Conservation (phyloP, 2,888 invertebrate genomes). For the Pomacea canaliculata region DNA sequence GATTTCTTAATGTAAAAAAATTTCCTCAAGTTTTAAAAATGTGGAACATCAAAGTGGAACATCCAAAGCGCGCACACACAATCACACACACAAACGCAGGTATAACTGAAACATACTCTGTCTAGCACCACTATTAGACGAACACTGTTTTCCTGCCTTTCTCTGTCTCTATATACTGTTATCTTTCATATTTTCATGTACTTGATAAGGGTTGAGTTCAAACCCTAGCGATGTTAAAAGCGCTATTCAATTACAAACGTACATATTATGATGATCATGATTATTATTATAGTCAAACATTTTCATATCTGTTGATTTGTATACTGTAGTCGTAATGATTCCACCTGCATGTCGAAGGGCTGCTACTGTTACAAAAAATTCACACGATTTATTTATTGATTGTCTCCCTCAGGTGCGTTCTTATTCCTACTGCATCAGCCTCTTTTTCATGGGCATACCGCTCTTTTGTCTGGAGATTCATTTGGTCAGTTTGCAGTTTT, state of each 20-base stretch:
- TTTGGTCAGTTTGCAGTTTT: constrained; percentile 59
- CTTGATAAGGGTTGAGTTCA: too few species aligned
- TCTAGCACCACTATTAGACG: neutral
- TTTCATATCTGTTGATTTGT: neutral
- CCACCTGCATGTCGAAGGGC: too few species aligned
- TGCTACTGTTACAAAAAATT: too few species aligned
- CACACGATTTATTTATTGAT: too few species aligned
- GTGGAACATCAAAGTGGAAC: too few species aligned
- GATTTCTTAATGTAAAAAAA: too few species aligned
- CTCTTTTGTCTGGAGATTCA: constrained; percentile 60
- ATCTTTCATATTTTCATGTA: too few species aligned
- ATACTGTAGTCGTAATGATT: neutral
- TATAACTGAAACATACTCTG: neutral
- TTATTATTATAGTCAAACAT: neutral
- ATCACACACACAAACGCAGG: neutral
- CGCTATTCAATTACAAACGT: neutral
- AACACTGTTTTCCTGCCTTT: neutral
- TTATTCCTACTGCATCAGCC: constrained; percentile 53
- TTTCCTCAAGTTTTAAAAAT: too few species aligned
- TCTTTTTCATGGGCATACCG: constrained; percentile 59
- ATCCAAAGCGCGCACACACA: neutral
- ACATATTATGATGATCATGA: neutral
- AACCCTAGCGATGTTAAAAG: too few species aligned
- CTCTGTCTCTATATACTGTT: too few species aligned
- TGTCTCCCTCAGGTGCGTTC: constrained; percentile 47